Evolutionary conservation across 2,113 vertebrate genomes (phyloP).

Genomic region (Elephas maximus): DNA sequence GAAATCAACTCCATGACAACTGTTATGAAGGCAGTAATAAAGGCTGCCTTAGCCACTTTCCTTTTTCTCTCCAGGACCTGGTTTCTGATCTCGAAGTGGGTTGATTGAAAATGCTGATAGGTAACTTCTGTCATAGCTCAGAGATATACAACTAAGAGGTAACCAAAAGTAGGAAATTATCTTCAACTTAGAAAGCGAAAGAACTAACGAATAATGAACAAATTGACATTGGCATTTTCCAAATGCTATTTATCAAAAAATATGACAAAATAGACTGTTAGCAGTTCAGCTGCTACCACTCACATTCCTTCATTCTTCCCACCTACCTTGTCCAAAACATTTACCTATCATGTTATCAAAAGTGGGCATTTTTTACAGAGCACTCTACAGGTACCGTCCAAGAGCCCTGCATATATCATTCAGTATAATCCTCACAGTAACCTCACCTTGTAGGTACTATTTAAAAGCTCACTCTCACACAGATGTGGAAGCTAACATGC

Average conservation of each 20-base stretch:
- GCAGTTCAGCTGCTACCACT: not conserved
- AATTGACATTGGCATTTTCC: not conserved
- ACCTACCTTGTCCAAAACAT: not conserved
- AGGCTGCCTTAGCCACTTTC: not conserved
- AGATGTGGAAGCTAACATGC: not conserved
- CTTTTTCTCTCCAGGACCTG: not conserved
- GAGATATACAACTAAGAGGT: not conserved
- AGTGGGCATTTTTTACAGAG: not conserved
- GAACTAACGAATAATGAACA: not conserved
- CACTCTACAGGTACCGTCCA: not conserved
- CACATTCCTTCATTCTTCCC: not conserved
- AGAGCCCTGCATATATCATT: too few relatives aligned
- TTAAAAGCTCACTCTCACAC: not conserved
- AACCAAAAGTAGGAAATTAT: not conserved
- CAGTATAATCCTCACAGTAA: accelerated
- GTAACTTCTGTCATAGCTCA: not conserved
- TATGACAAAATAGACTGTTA: not conserved
- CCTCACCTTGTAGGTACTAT: not conserved
- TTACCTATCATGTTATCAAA: not conserved
- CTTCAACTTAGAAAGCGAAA: not conserved
- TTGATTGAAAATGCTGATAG: not conserved
- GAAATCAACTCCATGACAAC: too few relatives aligned
- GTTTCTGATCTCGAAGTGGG: not conserved
- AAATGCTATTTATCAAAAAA: not conserved
- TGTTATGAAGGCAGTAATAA: too few relatives aligned